These are phyloP conservation scores for Diplodus sargus DNA, from an alignment of 2,797 vertebrate genomes.

Conservation along the genomic window DNA sequence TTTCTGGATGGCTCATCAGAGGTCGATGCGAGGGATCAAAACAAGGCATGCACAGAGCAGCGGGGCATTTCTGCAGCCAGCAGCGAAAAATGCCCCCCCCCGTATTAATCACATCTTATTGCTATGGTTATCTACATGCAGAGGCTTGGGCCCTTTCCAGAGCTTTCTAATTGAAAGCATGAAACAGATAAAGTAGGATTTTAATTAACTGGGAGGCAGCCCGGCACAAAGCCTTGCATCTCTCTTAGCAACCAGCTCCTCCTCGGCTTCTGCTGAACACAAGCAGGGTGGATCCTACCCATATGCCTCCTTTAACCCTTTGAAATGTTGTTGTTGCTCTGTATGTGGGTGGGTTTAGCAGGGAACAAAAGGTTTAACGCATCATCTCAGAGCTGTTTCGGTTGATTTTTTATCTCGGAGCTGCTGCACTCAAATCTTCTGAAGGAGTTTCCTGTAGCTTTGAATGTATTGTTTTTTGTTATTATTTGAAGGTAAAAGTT, in stretches of 20 bases:
- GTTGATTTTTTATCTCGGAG: conserved; percentile 6
- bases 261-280: conserved; percentile 75
- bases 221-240: conserved; percentile 72
- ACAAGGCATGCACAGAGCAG: conserved; percentile 60
- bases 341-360: conserved; percentile 25
- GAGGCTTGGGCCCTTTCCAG: conserved; percentile 75
- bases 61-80: conserved; percentile 63
- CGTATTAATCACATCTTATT: conserved; percentile 79
- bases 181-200: conserved; percentile 81
- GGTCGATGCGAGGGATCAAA: conserved; percentile 56
- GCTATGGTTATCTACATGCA: conserved; percentile 76
- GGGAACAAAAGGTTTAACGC: conserved; percentile 36
- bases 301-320: conserved; percentile 68
- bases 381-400: conserved; percentile 27
- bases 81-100: conserved; percentile 43
- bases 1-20: conserved; percentile 49
- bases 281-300: conserved; percentile 63
- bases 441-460: not conserved
- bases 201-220: conserved; percentile 83
- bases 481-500: not conserved
- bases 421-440: not conserved
- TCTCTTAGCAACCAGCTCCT: conserved; percentile 81
- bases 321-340: conserved; percentile 46
- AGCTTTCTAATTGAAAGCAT: conserved; percentile 83
- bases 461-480: not conserved